phyloP scores from a whole-genome alignment of 2,797 vertebrate genomes.

The Enteromius afrohamiltoni region DNA sequence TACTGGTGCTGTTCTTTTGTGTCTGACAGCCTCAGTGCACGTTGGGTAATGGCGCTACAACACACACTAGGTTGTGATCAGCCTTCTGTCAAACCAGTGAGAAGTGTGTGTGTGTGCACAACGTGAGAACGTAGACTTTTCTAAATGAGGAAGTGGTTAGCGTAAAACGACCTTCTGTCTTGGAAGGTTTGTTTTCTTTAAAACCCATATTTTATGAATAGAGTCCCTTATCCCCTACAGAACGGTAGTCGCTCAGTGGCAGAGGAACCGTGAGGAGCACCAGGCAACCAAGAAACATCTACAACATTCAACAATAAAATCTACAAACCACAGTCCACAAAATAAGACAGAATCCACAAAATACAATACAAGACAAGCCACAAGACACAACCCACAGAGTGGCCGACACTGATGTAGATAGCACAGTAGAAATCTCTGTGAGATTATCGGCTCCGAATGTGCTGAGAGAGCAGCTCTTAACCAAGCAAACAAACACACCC shows the following conservation, averaged over 20 bases:
- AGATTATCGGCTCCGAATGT: background rate
- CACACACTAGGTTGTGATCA: conserved; percentile 22
- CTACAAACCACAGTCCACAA: conserved; percentile 4
- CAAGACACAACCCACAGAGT: conserved; percentile 33
- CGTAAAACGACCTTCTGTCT: conserved; percentile 57
- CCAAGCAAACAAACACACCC: conserved; percentile 51
- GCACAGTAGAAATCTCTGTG: conserved; percentile 28
- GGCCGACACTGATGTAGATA: conserved; percentile 17
- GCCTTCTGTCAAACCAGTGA: conserved; percentile 36
- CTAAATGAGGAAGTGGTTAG: conserved; percentile 56
- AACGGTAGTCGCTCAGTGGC: conserved; percentile 29
- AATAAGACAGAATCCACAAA: conserved; percentile 17
- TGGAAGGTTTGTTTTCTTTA: conserved; percentile 50
- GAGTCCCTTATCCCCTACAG: conserved; percentile 52
- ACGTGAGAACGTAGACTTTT: conserved; percentile 17
- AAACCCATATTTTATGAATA: conserved; percentile 53
- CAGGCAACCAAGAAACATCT: conserved; percentile 25
- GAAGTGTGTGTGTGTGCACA: background rate
- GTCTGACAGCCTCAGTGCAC: background rate
- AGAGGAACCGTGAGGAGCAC: conserved; percentile 14
- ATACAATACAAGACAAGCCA: conserved; percentile 30
- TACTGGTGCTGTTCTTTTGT: background rate
- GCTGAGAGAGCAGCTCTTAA: conserved; percentile 40
- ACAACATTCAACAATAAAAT: conserved; percentile 11
- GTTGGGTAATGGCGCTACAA: background rate